Conservation (phyloP, 1,140 invertebrate species). For the Diorhabda carinulata region DNA sequence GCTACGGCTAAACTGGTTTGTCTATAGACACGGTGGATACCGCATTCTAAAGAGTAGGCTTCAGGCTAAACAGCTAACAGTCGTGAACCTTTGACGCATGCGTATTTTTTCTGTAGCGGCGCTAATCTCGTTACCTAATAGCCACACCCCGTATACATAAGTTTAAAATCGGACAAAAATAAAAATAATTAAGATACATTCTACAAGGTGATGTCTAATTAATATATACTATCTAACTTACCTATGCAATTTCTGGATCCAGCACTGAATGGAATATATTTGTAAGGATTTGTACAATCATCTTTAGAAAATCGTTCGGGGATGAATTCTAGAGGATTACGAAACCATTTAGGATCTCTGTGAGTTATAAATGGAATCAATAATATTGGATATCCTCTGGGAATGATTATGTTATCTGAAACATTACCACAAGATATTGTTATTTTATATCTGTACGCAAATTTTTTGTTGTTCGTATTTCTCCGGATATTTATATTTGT, state of each 20-base stretch:
- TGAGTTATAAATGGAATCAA: conserved; percentile 60
- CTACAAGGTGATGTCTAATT: background rate
- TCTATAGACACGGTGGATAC: too few species aligned
- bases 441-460: conserved; percentile 16
- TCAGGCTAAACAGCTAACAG: too few species aligned
- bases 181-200: conserved; percentile 11
- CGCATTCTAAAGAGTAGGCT: too few species aligned
- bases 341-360: conserved; percentile 60
- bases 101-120: too few species aligned
- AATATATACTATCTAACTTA: conserved; percentile 15
- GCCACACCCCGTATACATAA: too few species aligned
- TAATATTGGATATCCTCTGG: conserved; percentile 50
- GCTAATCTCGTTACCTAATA: too few species aligned
- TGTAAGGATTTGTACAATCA: conserved; percentile 52
- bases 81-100: too few species aligned
- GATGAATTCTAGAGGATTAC: conserved; percentile 69
- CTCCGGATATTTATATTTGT: too few species aligned
- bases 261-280: conserved; percentile 67
- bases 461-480: conserved; percentile 30
- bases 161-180: background rate
- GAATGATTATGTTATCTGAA: conserved; percentile 52
- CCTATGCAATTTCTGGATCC: conserved; percentile 70
- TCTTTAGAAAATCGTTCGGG: conserved; percentile 69
- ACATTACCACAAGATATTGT: conserved; percentile 23
- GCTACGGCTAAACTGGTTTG: too few species aligned